phyloP scores from a whole-genome alignment of 2,888 invertebrate genomes.

The Drosophila aldrichi region DNA sequence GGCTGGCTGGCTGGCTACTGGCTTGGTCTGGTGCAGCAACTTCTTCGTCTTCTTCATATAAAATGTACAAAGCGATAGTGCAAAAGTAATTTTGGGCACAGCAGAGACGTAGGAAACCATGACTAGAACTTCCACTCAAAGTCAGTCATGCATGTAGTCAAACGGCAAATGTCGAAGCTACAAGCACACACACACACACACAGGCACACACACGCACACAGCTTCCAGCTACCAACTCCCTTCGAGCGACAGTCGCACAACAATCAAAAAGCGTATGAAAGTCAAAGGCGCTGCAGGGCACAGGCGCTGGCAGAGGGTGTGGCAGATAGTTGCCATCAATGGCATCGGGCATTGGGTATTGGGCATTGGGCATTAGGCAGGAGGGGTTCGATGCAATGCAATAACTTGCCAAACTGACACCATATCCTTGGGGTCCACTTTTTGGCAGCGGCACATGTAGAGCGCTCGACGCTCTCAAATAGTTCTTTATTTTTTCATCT shows the following conservation, averaged over 20 bases:
- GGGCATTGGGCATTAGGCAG: conserved; percentile 6
- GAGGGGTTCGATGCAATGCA: conserved; percentile 57
- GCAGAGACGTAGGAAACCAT: conserved; percentile 19
- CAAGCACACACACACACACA: conserved; percentile 10
- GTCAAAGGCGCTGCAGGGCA: conserved; percentile 73
- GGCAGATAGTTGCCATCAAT: conserved; percentile 23
- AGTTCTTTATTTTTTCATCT: neutral
- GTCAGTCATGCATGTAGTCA: conserved; percentile 74
- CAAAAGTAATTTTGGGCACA: conserved; percentile 59
- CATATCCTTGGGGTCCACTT: conserved; percentile 69
- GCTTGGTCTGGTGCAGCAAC: conserved; percentile 30
- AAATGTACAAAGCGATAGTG: conserved; percentile 73
- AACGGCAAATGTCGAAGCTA: conserved; percentile 54
- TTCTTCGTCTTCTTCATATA: conserved; percentile 61
- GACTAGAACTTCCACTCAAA: conserved; percentile 69
- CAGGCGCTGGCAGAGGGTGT: neutral
- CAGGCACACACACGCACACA: neutral
- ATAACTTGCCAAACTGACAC: conserved; percentile 76
- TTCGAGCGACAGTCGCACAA: conserved; percentile 54
- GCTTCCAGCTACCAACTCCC: neutral
- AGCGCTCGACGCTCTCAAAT: neutral
- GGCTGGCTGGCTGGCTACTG: neutral
- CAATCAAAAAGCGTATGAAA: conserved; percentile 76
- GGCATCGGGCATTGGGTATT: conserved; percentile 3
- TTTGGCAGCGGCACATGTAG: conserved; percentile 42